Conservation (phyloP, 2,797 vertebrate species). For the Argyrosomus regius region DNA sequence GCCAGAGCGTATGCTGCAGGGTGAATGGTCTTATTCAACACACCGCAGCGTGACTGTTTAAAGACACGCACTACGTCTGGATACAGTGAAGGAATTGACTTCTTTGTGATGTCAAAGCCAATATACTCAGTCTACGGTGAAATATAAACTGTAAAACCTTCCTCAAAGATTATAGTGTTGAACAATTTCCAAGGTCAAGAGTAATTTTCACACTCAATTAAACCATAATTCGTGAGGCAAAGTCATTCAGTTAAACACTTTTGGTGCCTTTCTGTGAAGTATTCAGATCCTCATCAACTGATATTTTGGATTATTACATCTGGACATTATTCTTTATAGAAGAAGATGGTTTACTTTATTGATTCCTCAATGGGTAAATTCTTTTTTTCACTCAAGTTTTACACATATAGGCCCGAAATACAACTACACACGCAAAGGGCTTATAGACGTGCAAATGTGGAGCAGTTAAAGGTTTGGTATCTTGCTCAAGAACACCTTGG, state of each 20-base stretch:
- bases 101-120: not conserved
- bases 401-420: too few relatives aligned
- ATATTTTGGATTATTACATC: too few relatives aligned
- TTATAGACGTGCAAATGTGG: too few relatives aligned
- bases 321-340: too few relatives aligned
- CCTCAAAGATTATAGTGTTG: not conserved
- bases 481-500: too few relatives aligned
- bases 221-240: not conserved
- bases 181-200: not conserved
- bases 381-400: too few relatives aligned
- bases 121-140: not conserved
- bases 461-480: too few relatives aligned
- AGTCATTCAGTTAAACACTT: not conserved
- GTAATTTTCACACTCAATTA: not conserved
- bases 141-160: not conserved
- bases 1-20: constrained; percentile 41
- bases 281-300: too few relatives aligned
- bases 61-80: not conserved
- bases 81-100: not conserved
- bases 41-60: not conserved
- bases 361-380: too few relatives aligned
- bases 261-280: too few relatives aligned
- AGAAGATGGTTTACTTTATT: too few relatives aligned
- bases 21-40: constrained; percentile 21
- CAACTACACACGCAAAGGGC: too few relatives aligned